Evolutionary conservation across 2,113 vertebrate genomes (phyloP), one percentile per base, ranked within the genome.

Genomic region (Toxotes chatareus): DNA sequence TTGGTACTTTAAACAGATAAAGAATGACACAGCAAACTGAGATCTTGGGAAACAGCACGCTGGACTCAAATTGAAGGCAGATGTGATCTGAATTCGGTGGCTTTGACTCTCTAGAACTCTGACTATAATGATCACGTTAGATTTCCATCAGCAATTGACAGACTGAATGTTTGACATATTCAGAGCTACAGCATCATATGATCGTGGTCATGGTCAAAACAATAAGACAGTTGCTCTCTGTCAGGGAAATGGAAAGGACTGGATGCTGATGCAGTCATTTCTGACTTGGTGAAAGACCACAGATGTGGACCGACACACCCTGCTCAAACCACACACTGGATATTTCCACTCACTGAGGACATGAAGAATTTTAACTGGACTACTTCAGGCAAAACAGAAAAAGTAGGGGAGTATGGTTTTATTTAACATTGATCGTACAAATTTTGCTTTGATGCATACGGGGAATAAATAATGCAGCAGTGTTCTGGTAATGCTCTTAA

Each of bases 301-400:
- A 88, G 80, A 86, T 84, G 86, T 89, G 87, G 70, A 10, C 11
- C 2, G 76, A 44, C 89, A 88, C 89, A 42, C 88, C 84, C 89
- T 65, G 66, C 66, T 42, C 67, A 3, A 79, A 82, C 87, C 87
- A 71, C 87, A 86, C 75, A 4, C 53, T 79, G 83, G 75, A 80
- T 92, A 70, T 84, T 90, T 89, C 80, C 79, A 79, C 67, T 83
- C 84, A 62, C 79, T 71, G 62, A 74, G 69, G 85, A 85, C 70
- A 60, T 34, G 53, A 49, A 34, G 79, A 68, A 70, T 71, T 89
- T 91, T 16, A 71, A 69, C 63, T 51, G 56, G 70, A 53, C 34
- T 62, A 59, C 60, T 84, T 63, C 14, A 68, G 55, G 14, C 40
- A 56, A 67, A 81, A 59, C 32, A 56, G 65, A 46, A 63, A 67